A percentile compares a stretch with the other conserved stretches of the same genome.
Evolutionary conservation across 2,888 invertebrate genomes (phyloP).

Genomic region (Apamea crenata): DNA sequence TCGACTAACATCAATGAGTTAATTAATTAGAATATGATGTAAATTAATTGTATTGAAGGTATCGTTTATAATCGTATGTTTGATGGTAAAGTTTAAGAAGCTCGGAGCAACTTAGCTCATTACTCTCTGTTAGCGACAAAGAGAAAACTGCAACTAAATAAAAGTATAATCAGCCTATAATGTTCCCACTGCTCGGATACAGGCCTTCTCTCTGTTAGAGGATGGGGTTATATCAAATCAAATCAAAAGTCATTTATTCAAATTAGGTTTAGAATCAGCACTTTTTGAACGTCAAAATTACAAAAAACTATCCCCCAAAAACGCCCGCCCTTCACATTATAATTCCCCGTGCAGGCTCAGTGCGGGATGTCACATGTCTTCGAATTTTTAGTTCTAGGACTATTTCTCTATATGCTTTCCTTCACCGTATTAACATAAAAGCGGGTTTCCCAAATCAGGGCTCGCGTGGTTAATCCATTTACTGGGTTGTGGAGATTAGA

Average conservation of each 20-base stretch:
- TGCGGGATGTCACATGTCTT: too few relatives aligned
- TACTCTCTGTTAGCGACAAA: background rate
- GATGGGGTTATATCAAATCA: too few relatives aligned
- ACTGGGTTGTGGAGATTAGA: too few relatives aligned
- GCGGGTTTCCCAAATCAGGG: background rate
- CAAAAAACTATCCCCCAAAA: too few relatives aligned
- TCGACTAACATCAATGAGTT: slow-evolving; percentile 38
- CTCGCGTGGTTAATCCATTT: too few relatives aligned
- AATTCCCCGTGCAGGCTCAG: too few relatives aligned
- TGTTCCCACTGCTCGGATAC: background rate
- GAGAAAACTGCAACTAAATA: background rate
- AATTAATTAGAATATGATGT: slow-evolving; percentile 46
- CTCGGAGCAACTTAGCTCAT: too few relatives aligned
- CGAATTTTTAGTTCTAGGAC: background rate
- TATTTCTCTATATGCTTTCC: background rate
- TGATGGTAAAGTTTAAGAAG: background rate
- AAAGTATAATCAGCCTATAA: background rate
- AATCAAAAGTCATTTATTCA: too few relatives aligned
- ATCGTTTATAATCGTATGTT: slow-evolving; percentile 14
- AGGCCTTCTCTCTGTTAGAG: background rate
- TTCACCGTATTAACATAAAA: background rate
- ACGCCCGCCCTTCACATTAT: too few relatives aligned
- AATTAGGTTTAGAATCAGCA: too few relatives aligned
- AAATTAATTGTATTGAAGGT: slow-evolving; percentile 34
- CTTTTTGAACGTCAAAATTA: too few relatives aligned